These are phyloP conservation scores for Carapus acus DNA, from an alignment of 2,797 vertebrate species.

Conservation along the genomic window DNA sequence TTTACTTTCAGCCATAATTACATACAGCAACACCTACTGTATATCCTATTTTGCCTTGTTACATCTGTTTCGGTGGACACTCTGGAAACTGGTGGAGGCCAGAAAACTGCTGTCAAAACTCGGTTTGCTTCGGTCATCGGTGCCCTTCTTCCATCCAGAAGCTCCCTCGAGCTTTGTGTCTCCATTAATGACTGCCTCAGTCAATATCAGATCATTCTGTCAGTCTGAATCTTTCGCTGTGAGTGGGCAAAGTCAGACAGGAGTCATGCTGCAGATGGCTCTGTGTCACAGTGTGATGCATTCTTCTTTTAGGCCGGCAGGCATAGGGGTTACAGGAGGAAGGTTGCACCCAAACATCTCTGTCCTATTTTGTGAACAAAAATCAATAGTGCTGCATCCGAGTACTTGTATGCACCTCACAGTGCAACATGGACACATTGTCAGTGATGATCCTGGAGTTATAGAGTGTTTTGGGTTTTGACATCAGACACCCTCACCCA, in stretches of 20 bases:
- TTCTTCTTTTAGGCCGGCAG: constrained; percentile 6
- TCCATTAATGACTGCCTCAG: constrained; percentile 26
- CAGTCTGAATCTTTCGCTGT: constrained; percentile 10
- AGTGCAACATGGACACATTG: too few species aligned
- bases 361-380: background rate
- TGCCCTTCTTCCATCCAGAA: constrained; percentile 36
- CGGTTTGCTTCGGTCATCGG: constrained; percentile 23
- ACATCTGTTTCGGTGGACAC: constrained; percentile 3
- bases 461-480: too few species aligned
- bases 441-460: too few species aligned
- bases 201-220: constrained; percentile 29
- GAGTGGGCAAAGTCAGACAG: constrained; percentile 16
- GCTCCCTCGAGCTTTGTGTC: constrained; percentile 28
- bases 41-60: constrained; percentile 25
- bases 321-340: background rate
- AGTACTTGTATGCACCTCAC: too few species aligned
- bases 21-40: constrained; percentile 5
- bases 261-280: constrained; percentile 15
- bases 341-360: background rate
- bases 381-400: too few species aligned
- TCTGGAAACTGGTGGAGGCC: constrained; percentile 22
- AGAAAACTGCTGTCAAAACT: constrained; percentile 35
- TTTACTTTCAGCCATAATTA: background rate
- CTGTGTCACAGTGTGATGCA: constrained; percentile 16
- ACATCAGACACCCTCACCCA: too few species aligned